Base-by-base conservation (phyloP, 1,140 invertebrate species). In the Papilio aristodemus region DNA sequence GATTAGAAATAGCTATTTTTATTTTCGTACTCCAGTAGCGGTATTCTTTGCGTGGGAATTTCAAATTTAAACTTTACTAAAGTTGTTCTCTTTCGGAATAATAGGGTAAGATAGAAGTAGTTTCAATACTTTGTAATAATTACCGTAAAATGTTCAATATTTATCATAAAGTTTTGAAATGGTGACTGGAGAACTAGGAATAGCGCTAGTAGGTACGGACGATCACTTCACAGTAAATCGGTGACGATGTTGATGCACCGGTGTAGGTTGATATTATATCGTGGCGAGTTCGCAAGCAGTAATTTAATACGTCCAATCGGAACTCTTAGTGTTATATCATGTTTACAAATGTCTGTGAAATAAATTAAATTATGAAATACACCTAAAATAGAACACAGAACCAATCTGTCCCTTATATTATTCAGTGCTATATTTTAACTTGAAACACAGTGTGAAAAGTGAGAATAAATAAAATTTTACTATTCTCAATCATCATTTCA, bases 31-130 rank as follows among this genome's bases (percentile, higher is more conserved):
- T 41, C 22, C 22, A 46, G 22, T 13, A 41, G 39, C 17, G 19
- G 19, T 41, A 19, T 27, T 64, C 37, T 64, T 64, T 64, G 39
- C 62, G 62, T 64, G 62, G 62, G 62, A 64, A 64, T 64, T 64
- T 64, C 22, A 22, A 64, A 64, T 64, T 64, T n/a, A 64, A 46
- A 43, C 36, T 9, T 38, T 22, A 5, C 36, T 37, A 19, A 17
- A 10, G 22, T 25, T 19, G 0, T 14, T 38, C 36, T 39, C 37
- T 27, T 25, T 9, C 11, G 39, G 7, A 22, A n/a, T n/a, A 43
- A 10, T 41, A 19, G 32, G 62, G 62, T 64, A 17, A 62, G 59
- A 19, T 2, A 11, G 46, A 54, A 54, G 10, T 3, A 32, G 27
- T 32, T 3, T 32, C n/a, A 32, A 32, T 32, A 32, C 27, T 32